Base-by-base conservation (phyloP, 2,888 invertebrate species). In the Laspeyria flexula region DNA sequence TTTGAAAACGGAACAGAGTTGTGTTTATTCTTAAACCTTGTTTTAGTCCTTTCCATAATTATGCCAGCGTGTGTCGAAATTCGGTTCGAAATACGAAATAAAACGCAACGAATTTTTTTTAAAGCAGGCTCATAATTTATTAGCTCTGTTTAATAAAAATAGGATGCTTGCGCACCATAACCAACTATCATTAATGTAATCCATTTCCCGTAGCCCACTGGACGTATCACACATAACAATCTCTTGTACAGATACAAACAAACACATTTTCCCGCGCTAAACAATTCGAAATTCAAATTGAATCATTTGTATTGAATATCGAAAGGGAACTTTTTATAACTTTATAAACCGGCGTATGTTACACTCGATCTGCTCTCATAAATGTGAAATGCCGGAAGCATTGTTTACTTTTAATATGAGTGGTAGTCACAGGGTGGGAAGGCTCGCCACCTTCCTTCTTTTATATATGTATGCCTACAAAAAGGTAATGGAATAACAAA, bases 321-420 rank as follows among this genome's bases (percentile, higher is more conserved):
- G 39, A 39, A 40, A 51, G 41, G 27, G 44, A 50, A 61, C 49
- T 52, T 61, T n/a, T 69, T 65, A 53, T 60, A 65, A 51, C 47
- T 68, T 52, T 43, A 60, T 65, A 51, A 65, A 49, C 38, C 52
- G 40, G 43, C 43, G 52, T 60, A 49, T 65, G 69, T 69, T 59
- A 54, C 53, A 49, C 39, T 49, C 55, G 44, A 57, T 65, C 58
- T 61, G 60, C 54, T 65, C 65, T 59, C 53, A 59, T 56, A 73
- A 70, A 70, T 64, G 59, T 51, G 59, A 75, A 69, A 64, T 58
- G 63, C 72, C 64, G 57, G 50, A 51, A 65, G 75, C 70, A 59
- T 70, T 78, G 77, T 79, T 79, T 77, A 61, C 77, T 67, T 78
- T 76, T 79, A 78, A 78, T 79, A 77, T 71, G 65, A 66, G 62